phyloP scores from a whole-genome alignment of 2,113 vertebrate species.

The Seriola quinqueradiata region DNA sequence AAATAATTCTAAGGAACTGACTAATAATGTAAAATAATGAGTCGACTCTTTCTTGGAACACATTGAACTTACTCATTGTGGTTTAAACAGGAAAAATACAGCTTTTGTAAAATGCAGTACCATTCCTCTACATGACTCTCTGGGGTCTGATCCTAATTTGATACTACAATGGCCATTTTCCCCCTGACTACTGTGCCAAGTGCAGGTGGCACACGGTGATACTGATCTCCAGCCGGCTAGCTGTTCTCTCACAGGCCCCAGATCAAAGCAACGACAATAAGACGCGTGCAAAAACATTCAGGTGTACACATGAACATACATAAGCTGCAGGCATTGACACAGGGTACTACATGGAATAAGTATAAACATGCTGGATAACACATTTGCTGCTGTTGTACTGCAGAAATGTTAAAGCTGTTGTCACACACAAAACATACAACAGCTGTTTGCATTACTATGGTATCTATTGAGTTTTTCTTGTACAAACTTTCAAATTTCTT shows the following conservation, averaged over 20 bases:
- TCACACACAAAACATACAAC: not conserved
- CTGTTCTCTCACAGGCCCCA: slow-evolving; percentile 9
- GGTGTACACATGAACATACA: not conserved
- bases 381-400: not conserved
- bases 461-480: too few relatives aligned
- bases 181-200: slow-evolving; percentile 53
- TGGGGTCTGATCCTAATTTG: slow-evolving; percentile 52
- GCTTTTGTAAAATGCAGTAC: slow-evolving; percentile 5
- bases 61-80: not conserved
- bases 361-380: not conserved
- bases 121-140: slow-evolving; percentile 10
- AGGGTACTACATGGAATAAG: not conserved
- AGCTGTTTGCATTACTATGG: not conserved
- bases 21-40: not conserved
- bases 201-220: slow-evolving; percentile 62
- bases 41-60: not conserved
- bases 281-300: slow-evolving; percentile 10
- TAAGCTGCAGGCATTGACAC: not conserved
- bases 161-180: slow-evolving; percentile 68
- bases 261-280: slow-evolving; percentile 24
- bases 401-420: not conserved
- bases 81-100: slow-evolving; percentile 1
- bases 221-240: slow-evolving; percentile 5
- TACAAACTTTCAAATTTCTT: too few relatives aligned
- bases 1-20: not conserved